Conservation (phyloP, 2,888 invertebrate genomes). For the Tenthredo scrophulariae region DNA sequence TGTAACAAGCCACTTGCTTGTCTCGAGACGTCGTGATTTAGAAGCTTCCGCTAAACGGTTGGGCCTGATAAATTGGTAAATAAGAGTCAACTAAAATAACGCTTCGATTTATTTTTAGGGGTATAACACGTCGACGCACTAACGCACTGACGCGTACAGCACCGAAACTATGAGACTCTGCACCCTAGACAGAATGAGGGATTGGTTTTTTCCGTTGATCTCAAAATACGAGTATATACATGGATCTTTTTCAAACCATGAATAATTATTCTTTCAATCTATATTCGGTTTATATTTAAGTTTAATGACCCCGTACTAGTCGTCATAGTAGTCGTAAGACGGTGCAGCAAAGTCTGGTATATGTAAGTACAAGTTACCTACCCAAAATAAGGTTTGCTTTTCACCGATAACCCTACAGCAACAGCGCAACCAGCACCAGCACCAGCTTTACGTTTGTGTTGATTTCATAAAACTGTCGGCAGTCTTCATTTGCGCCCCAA, state of each 20-base stretch:
- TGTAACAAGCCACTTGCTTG: conserved; percentile 51
- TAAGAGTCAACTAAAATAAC: conserved; percentile 52
- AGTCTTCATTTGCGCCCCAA: conserved; percentile 53
- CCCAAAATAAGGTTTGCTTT: conserved; percentile 54
- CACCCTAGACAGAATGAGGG: conserved; percentile 35
- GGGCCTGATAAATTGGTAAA: conserved; percentile 50
- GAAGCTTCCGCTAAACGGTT: conserved; percentile 53
- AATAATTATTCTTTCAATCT: conserved; percentile 40
- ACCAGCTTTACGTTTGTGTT: conserved; percentile 56
- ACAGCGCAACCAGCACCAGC: conserved; percentile 27
- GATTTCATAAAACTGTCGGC: conserved; percentile 69
- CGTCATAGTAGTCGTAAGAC: neutral
- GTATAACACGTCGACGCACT: conserved; percentile 47
- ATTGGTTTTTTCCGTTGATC: conserved; percentile 45
- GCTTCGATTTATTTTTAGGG: conserved; percentile 51
- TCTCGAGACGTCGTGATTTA: conserved; percentile 36
- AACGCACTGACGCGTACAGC: conserved; percentile 30
- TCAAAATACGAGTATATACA: conserved; percentile 23
- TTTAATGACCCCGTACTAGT: conserved; percentile 35
- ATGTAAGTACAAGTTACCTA: neutral
- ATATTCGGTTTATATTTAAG: conserved; percentile 37
- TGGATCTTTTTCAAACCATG: neutral
- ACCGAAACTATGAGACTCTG: neutral
- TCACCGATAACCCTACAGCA: conserved; percentile 57
- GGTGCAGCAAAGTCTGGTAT: neutral